A percentile compares a stretch with the other conserved stretches of the same genome.
phyloP scores from a whole-genome alignment of 35 echinoderm and acorn worm genomes.

The Heliocidaris tuberculata region DNA sequence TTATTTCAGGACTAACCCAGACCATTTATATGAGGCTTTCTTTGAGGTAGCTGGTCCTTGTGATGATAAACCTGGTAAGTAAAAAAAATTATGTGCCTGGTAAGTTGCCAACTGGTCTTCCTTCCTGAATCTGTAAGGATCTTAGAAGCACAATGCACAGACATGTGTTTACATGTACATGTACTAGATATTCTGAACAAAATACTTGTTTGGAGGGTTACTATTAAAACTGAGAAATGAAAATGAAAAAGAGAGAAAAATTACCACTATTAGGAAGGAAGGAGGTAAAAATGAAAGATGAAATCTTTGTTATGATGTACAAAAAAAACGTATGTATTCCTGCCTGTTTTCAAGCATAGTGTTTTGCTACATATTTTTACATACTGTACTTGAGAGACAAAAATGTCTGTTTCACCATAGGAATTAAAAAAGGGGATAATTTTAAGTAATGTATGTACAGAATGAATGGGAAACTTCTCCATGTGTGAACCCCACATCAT shows the following conservation, averaged over 20 bases:
- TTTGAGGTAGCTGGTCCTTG: slow-evolving; percentile 68
- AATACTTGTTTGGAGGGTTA: no score
- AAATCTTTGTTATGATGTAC: neutral
- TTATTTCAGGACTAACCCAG: slow-evolving; percentile 52
- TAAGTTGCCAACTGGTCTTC: neutral
- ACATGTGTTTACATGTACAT: no score
- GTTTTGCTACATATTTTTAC: no score
- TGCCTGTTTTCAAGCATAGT: no score
- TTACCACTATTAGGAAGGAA: neutral
- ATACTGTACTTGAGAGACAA: no score
- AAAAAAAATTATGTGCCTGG: neutral
- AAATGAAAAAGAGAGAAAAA: neutral
- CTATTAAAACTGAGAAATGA: neutral
- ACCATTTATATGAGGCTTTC: slow-evolving; percentile 50
- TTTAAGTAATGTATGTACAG: no score
- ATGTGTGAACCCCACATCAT: no score
- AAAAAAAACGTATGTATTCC: no score
- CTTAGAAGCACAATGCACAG: neutral
- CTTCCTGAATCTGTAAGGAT: neutral
- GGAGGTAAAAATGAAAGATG: neutral
- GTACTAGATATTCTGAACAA: no score
- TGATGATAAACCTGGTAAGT: slow-evolving; percentile 52
- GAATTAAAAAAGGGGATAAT: no score
- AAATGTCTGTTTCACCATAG: no score
- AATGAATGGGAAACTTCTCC: no score